These are phyloP conservation scores for Dascillus cervinus DNA, from an alignment of 2,888 invertebrate genomes.

Conservation along the genomic window DNA sequence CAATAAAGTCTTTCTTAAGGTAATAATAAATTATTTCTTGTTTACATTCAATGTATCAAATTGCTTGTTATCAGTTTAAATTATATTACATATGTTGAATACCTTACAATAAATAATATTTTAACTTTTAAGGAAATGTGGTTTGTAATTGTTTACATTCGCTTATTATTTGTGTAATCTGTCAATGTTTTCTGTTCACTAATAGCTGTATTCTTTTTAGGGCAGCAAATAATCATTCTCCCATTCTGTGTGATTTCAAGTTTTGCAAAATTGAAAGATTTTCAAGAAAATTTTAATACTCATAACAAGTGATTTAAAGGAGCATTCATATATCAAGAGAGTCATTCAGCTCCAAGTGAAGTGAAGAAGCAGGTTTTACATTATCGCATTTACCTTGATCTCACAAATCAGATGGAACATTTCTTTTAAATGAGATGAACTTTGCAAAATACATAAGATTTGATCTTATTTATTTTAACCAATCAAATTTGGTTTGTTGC, in stretches of 20 bases:
- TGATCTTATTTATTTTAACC: not conserved
- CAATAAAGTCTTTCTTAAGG: too few species aligned
- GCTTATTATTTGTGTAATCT: not conserved
- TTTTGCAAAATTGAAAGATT: not conserved
- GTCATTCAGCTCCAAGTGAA: too few species aligned
- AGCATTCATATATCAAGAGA: too few species aligned
- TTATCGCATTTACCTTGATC: not conserved
- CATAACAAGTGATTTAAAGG: not conserved
- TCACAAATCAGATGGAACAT: not conserved
- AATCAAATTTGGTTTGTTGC: too few species aligned
- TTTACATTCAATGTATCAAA: too few species aligned
- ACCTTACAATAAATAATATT: too few species aligned
- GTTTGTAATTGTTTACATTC: not conserved
- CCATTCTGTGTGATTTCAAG: not conserved
- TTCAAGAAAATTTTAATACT: not conserved
- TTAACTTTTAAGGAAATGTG: not conserved
- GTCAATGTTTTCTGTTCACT: not conserved
- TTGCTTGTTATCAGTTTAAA: not conserved
- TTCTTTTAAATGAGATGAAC: not conserved
- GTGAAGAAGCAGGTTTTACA: too few species aligned
- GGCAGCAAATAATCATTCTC: not conserved
- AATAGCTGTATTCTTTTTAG: not conserved
- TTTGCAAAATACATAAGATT: not conserved
- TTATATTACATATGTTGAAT: not conserved
- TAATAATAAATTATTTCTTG: not conserved